These are phyloP conservation scores for Drosophila paulistorum DNA, from an alignment of 1,140 invertebrate genomes.

Conservation along the genomic window DNA sequence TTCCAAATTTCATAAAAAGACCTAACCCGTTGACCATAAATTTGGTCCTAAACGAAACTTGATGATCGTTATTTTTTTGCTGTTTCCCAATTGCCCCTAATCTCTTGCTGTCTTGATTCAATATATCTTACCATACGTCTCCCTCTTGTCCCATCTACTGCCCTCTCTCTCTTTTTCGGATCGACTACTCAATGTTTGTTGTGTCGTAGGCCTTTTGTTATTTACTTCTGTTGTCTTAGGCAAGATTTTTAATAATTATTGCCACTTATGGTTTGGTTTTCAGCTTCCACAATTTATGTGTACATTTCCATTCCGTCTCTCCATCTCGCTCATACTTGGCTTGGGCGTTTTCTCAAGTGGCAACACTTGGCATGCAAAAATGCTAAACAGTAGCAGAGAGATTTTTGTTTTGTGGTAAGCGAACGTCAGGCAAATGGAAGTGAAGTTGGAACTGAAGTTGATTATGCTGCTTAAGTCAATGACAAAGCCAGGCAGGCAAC, in stretches of 20 bases:
- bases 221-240: conserved; percentile 71
- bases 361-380: conserved; percentile 80
- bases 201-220: conserved; percentile 57
- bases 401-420: conserved; percentile 22
- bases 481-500: conserved; percentile 30
- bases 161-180: neutral
- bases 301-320: neutral
- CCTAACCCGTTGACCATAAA: too few species aligned
- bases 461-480: conserved; percentile 80
- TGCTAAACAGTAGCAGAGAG: conserved; percentile 79
- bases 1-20: too few species aligned
- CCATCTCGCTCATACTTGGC: conserved; percentile 12
- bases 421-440: conserved; percentile 14
- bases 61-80: too few species aligned
- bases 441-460: conserved; percentile 59
- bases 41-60: too few species aligned
- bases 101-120: neutral
- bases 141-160: neutral
- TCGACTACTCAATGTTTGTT: neutral
- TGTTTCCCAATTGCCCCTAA: too few species aligned
- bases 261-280: conserved; percentile 70
- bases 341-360: conserved; percentile 57
- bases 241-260: conserved; percentile 82
- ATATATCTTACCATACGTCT: neutral
- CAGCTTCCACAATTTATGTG: conserved; percentile 35